phyloP scores from a whole-genome alignment of 1,140 invertebrate species.

The Leguminivora glycinivorella region DNA sequence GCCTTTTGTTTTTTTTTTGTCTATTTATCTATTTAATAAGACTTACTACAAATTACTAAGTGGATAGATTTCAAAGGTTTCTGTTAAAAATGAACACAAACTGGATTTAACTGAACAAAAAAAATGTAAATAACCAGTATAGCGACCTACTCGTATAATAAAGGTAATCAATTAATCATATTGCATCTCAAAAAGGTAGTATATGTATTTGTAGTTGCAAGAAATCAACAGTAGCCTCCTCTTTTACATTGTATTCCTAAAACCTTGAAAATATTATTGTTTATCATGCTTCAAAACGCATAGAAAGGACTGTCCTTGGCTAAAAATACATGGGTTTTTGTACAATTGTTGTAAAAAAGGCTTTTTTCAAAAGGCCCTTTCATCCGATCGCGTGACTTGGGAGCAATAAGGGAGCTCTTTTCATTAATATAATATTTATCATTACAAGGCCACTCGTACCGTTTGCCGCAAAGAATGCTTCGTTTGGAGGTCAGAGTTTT shows the following conservation, averaged over 20 bases:
- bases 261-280: background rate
- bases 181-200: no score
- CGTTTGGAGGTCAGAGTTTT: slow-evolving; percentile 34
- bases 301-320: slow-evolving; percentile 37
- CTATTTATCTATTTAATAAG: slow-evolving; percentile 35
- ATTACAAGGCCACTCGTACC: slow-evolving; percentile 47
- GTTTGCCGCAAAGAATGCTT: slow-evolving; percentile 34
- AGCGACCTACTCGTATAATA: no score
- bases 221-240: slow-evolving; percentile 5
- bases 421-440: slow-evolving; percentile 43
- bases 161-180: no score
- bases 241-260: background rate
- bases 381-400: slow-evolving; percentile 51
- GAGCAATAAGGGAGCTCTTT: slow-evolving; percentile 42
- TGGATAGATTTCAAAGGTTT: background rate
- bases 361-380: slow-evolving; percentile 39
- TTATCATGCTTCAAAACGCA: background rate
- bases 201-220: background rate
- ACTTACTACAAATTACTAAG: slow-evolving; percentile 21
- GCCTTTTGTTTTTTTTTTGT: slow-evolving; percentile 37
- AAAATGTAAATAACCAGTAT: no score
- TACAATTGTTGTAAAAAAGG: slow-evolving; percentile 17
- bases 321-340: slow-evolving; percentile 36
- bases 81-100: background rate
- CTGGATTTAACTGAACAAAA: no score